Conservation (phyloP, 2,888 invertebrate species). For the Leptothorax acervorum region DNA sequence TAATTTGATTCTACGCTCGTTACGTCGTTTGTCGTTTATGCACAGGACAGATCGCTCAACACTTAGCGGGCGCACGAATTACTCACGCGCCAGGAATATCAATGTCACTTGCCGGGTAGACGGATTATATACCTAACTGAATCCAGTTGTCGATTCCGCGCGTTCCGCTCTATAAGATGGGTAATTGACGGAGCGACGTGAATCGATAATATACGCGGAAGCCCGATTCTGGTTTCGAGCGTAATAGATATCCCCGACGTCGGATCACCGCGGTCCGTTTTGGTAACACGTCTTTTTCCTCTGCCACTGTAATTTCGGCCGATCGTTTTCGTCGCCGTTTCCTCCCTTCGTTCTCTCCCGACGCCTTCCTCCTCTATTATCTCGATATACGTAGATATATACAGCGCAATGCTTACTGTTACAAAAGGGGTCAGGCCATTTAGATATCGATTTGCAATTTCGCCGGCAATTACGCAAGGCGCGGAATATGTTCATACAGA, state of each 20-base stretch:
- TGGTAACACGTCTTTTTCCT: conserved; percentile 16
- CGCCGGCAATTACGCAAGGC: conserved; percentile 74
- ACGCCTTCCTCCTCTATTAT: not conserved
- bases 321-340: conserved; percentile 76
- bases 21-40: conserved; percentile 56
- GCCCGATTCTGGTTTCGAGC: conserved; percentile 17
- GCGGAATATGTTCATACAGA: conserved; percentile 75
- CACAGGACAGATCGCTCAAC: conserved; percentile 49
- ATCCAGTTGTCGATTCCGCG: conserved; percentile 52
- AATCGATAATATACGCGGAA: conserved; percentile 56
- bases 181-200: conserved; percentile 63
- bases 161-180: conserved; percentile 54
- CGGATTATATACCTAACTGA: conserved; percentile 43
- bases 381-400: conserved; percentile 38
- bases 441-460: conserved; percentile 80
- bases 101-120: conserved; percentile 51
- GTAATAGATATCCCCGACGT: conserved; percentile 56
- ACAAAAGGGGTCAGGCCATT: conserved; percentile 65
- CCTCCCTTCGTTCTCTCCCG: conserved; percentile 57
- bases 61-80: conserved; percentile 47
- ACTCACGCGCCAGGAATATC: conserved; percentile 62
- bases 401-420: conserved; percentile 33
- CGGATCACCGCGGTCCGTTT: conserved; percentile 23
- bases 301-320: conserved; percentile 28
- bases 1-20: conserved; percentile 61